phyloP scores from a whole-genome alignment of 2,113 vertebrate species.

The Barbus barbus region DNA sequence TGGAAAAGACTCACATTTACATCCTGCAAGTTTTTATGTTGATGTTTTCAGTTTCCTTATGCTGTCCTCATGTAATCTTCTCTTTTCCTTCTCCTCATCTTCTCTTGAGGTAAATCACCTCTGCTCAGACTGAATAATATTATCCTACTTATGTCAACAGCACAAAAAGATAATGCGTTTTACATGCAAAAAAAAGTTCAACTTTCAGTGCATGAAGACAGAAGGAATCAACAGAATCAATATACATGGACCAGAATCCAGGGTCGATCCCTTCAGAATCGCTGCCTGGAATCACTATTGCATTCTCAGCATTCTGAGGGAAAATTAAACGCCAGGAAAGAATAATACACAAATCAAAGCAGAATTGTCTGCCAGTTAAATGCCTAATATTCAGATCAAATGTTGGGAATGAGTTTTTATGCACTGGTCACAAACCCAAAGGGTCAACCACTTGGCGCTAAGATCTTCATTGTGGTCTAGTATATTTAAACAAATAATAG shows the following conservation, averaged over 20 bases:
- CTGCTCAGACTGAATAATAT: conserved; percentile 31
- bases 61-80: neutral
- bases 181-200: neutral
- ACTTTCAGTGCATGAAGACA: neutral
- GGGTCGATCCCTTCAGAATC: conserved; percentile 42
- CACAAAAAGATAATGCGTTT: neutral
- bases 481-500: neutral
- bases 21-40: neutral
- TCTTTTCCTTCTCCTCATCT: neutral
- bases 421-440: neutral
- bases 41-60: neutral
- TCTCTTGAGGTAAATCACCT: conserved; percentile 9
- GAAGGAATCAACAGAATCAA: conserved; percentile 40
- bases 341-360: conserved; percentile 24
- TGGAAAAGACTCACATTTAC: neutral
- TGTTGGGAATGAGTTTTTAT: conserved; percentile 1
- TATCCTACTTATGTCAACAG: conserved; percentile 25
- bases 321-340: neutral
- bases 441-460: conserved; percentile 1
- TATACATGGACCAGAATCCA: conserved; percentile 25
- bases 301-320: conserved; percentile 28
- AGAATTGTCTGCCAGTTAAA: conserved; percentile 2
- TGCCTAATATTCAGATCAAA: conserved; percentile 11
- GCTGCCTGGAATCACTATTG: conserved; percentile 42
- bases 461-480: neutral